Percentiles rank a stretch among this genome's conserved stretches.
phyloP scores from a whole-genome alignment of 2,113 vertebrate species.

The Sitta europaea region DNA sequence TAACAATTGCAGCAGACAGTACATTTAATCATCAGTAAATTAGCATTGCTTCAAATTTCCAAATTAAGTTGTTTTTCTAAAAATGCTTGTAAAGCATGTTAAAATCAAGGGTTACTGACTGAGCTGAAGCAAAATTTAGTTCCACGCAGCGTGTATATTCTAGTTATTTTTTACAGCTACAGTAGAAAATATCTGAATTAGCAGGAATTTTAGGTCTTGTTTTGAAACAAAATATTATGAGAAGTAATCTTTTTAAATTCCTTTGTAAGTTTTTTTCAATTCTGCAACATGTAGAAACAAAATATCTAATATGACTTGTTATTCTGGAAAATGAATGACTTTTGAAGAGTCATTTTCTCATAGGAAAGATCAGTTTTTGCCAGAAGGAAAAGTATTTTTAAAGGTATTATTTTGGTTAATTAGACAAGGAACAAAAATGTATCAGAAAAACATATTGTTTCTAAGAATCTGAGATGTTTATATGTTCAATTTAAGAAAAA shows the following conservation, averaged over 20 bases:
- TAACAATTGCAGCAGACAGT: background rate
- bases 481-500: background rate
- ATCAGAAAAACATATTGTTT: background rate
- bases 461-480: background rate
- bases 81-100: background rate
- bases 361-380: background rate
- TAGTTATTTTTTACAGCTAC: background rate
- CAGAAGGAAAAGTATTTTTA: background rate
- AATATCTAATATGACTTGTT: background rate
- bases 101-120: background rate
- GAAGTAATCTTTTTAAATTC: background rate
- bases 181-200: background rate
- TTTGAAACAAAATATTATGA: background rate
- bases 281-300: background rate
- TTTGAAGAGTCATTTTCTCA: background rate
- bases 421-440: background rate
- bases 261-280: background rate
- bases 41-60: background rate
- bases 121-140: background rate
- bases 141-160: background rate
- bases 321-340: background rate
- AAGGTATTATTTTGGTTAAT: background rate
- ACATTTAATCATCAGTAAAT: background rate
- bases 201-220: background rate
- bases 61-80: background rate